Base-by-base conservation (phyloP, 1,140 invertebrate genomes). In the Limonius californicus region DNA sequence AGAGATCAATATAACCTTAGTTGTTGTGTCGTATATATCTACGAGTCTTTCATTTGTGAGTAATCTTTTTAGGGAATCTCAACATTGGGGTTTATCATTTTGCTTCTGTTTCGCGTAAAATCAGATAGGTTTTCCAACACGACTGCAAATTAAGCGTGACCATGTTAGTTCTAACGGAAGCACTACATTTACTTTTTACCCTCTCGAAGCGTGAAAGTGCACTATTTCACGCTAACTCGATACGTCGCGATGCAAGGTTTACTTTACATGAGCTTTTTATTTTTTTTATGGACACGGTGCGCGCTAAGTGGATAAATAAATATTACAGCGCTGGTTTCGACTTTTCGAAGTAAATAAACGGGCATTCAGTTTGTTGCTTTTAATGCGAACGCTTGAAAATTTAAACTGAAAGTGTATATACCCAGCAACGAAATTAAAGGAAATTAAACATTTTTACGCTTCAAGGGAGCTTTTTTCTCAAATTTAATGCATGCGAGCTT, bases 231-330 rank as follows among this genome's bases (percentile, higher is more conserved):
- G 47, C 47, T 18, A 53, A 18, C 47, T 53, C 19, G 15, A 18
- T 16, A 18, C 47, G 19, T 20, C 47, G 47, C n/a, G 19, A 20
- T 43, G 42, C 15, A 20, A 15, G 47, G 23, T 27, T 27, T 27
- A 27, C 23, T 27, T 27, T 27, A 27, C 23, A 27, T 9, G 23
- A 27, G 23, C 23, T 27, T 27, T 9, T 9, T 9, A 3, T 27
- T 27, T 27, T 27, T 27, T 27, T 27, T 27, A 27, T 27, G 23
- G 9, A 27, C 23, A 27, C 9, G 23, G 23, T 9, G 3, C 23
- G 23, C 23, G 64, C 57, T 68, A 66, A 68, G 67, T 66, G 64
- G 62, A 68, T 68, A 66, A 66, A 66, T 68, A 68, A 68, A 68
- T 68, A 68, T 64, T 68, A 62, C 61, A 66, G 39, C 42, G 58